phyloP scores from a whole-genome alignment of 1,140 invertebrate species.

The Drosophila lowei region DNA sequence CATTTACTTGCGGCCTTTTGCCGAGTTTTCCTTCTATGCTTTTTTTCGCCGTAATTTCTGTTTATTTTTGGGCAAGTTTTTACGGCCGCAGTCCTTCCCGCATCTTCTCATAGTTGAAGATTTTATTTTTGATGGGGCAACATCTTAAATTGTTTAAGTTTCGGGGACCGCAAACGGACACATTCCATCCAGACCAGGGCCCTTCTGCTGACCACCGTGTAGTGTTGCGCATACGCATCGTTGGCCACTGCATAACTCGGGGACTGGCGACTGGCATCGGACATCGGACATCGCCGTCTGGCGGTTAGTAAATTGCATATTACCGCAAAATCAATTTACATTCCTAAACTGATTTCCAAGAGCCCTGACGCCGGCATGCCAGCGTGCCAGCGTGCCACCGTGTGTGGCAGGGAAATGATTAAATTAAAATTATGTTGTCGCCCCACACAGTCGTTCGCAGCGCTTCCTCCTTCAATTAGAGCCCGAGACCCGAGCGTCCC shows the following conservation, averaged over 20 bases:
- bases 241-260: constrained; percentile 46
- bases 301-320: constrained; percentile 69
- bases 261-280: too few relatives aligned
- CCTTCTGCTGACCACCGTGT: constrained; percentile 43
- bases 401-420: constrained; percentile 70
- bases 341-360: constrained; percentile 76
- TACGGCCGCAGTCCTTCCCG: constrained; percentile 27
- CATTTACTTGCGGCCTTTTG: constrained; percentile 71
- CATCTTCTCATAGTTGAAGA: constrained; percentile 60
- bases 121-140: constrained; percentile 47
- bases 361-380: constrained; percentile 2
- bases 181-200: neutral
- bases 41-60: constrained; percentile 62
- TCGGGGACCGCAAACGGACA: constrained; percentile 16
- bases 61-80: constrained; percentile 77
- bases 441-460: constrained; percentile 37
- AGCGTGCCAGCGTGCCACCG: constrained; percentile 1
- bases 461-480: constrained; percentile 69
- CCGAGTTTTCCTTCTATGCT: too few relatives aligned
- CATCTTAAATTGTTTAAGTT: constrained; percentile 60
- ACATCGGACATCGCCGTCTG: neutral
- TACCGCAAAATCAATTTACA: constrained; percentile 80
- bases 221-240: constrained; percentile 76
- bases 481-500: constrained; percentile 12
- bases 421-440: constrained; percentile 77